Evolutionary conservation across 2,113 vertebrate species (phyloP), one percentile per base, ranked within the genome.

Genomic region (Eudyptes chrysolophus): DNA sequence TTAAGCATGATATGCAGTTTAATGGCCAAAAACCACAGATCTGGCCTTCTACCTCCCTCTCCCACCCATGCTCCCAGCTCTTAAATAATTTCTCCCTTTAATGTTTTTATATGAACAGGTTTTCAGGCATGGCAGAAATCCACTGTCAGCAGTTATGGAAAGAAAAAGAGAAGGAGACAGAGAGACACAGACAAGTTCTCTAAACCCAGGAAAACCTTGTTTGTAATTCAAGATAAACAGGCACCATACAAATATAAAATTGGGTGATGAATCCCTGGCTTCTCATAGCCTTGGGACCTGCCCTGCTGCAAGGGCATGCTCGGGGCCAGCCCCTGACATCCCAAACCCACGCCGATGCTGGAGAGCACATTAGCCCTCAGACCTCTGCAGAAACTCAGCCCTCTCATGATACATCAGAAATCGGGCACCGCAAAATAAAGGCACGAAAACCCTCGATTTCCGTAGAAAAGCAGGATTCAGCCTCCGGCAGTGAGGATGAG

Each of bases 291-390:
- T 25, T 68, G 58, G 58, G 38, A 68, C 19, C 34, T 69, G 34
- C 32, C 14, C 71, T 71, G 48, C 27, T 64, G 52, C 42, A 51
- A 25, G 49, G 55, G 14, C 32, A 40, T 0, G 0, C 17, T 9
- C 2, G 1, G 44, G 29, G 7, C 34, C 65, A 64, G 52, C 25
- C 21, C 40, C 36, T 55, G 30, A 15, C 54, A 60, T 26, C 29
- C 34, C 72, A 70, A 84, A 46, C 11, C 74, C 81, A 16, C 0
- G 0, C 27, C 19, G 9, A 0, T 1, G 1, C 0, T 18, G 30
- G 36, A 54, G 30, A 77, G 13, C 49, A 22, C 3, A 0, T 24
- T 3, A 65, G 46, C 36, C n/a, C 66, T 69, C 60, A 30, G 75
- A 60, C 4, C 13, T 40, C 70, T 62, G 36, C 34, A 58, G 69